Base-by-base conservation (phyloP, 2,888 invertebrate species). In the Agapetus fuscipes region DNA sequence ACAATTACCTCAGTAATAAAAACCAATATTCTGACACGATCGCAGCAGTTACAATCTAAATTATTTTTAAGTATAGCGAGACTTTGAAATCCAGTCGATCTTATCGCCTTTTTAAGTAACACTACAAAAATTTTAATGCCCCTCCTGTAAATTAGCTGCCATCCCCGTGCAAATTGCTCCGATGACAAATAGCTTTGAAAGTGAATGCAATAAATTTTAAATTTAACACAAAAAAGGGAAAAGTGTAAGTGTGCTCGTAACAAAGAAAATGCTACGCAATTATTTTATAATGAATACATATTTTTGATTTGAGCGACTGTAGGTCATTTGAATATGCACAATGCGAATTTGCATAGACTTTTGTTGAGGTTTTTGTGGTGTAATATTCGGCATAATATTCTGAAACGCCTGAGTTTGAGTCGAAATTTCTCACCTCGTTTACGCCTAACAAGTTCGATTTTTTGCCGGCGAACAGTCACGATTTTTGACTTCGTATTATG, bases 311-410 rank as follows among this genome's bases (percentile, higher is more conserved):
- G 14, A 36, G 17, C 17, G 30, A 12, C 34, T 28, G 31, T 13
- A 33, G 34, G 20, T 29, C 15, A 37, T 43, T 43, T 39, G 36
- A 40, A 40, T 44, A 36, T 25, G 40, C 44, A 37, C 37, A 40
- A 40, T 37, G 37, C 34, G 27, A 40, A 41, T 44, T 41, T 31
- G 34, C 37, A 37, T 40, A 36, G 31, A 32, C 36, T 34, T 34
- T n/a, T 20, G 40, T 27, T 24, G 29, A 26, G 31, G 36, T 20
- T 6, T 6, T 20, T 20, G 20, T n/a, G n/a, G n/a, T 9, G 20
- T 9, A 20, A 6, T 20, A 20, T 20, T 6, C 20, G 9, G 20
- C 20, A n/a, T n/a, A n/a, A n/a, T n/a, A n/a, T n/a, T n/a, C n/a
- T n/a, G n/a, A n/a, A n/a, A n/a, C n/a, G n/a, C n/a, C n/a, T n/a